phyloP scores from a whole-genome alignment of 2,888 invertebrate genomes.

The Hartigia nigra region DNA sequence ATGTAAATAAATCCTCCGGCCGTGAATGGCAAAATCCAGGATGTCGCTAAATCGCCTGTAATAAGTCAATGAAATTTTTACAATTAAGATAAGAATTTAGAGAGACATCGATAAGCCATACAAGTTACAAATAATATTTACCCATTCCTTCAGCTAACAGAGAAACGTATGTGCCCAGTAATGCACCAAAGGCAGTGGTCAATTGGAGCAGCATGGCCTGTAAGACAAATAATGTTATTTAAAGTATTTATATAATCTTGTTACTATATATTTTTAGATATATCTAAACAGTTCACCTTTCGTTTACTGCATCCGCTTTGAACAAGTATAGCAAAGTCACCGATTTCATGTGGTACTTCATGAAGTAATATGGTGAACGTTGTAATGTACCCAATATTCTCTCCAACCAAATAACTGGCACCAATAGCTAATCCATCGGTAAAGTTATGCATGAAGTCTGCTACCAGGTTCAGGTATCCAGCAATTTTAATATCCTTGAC shows the following conservation, averaged over 20 bases:
- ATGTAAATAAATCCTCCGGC: slow-evolving; percentile 99
- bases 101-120: neutral
- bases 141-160: slow-evolving; percentile 81
- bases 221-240: slow-evolving; percentile 28
- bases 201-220: slow-evolving; percentile 94
- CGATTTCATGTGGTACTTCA: slow-evolving; percentile 99
- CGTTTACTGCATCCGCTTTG: slow-evolving; percentile 94
- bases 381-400: slow-evolving; percentile 87
- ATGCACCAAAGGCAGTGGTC: slow-evolving; percentile 93
- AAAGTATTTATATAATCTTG: neutral
- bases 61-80: slow-evolving; percentile 30
- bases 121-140: slow-evolving; percentile 40
- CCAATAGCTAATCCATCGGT: slow-evolving; percentile 99
- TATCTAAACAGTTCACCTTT: slow-evolving; percentile 70
- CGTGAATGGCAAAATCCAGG: slow-evolving; percentile 96
- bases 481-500: slow-evolving; percentile 78
- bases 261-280: neutral
- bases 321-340: slow-evolving; percentile 98
- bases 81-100: neutral
- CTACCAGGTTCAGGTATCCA: slow-evolving; percentile 96
- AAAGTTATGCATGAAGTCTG: slow-evolving; percentile 99
- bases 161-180: slow-evolving; percentile 92
- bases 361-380: slow-evolving; percentile 96
- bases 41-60: slow-evolving; percentile 76
- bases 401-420: slow-evolving; percentile 94